Percentiles rank a stretch among this genome's conserved stretches.
Evolutionary conservation across 2,888 invertebrate species (phyloP).

Genomic region (Hydrotaea cyrtoneurina): DNA sequence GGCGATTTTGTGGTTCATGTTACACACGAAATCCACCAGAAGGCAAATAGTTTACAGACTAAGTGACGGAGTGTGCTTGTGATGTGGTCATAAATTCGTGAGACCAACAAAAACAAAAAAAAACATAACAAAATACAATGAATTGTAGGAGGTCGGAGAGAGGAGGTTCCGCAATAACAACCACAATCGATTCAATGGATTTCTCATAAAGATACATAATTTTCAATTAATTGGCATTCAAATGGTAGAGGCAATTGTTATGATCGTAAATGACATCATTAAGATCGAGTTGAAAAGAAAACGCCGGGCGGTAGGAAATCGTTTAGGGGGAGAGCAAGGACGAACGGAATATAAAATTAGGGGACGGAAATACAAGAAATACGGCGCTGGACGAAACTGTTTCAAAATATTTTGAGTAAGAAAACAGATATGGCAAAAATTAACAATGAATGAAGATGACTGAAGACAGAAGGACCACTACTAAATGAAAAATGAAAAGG

Average conservation of each 20-base stretch:
- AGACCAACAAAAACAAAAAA: no score
- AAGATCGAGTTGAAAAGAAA: no score
- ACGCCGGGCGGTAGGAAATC: no score
- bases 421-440: no score
- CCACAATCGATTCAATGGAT: background rate
- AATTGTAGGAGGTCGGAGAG: background rate
- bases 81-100: conserved; percentile 45
- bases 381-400: no score
- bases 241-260: background rate
- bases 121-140: background rate
- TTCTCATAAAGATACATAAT: background rate
- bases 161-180: background rate
- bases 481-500: no score
- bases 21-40: background rate
- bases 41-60: background rate
- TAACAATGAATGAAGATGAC: no score
- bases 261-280: background rate
- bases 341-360: no score
- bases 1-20: background rate
- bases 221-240: background rate
- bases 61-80: background rate
- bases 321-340: no score
- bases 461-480: no score
- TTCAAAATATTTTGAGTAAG: no score
- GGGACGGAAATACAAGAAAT: no score